Percentiles rank a stretch among this genome's conserved stretches.
Conservation (phyloP, 2,888 invertebrate species). For the Apotomis capreana region DNA sequence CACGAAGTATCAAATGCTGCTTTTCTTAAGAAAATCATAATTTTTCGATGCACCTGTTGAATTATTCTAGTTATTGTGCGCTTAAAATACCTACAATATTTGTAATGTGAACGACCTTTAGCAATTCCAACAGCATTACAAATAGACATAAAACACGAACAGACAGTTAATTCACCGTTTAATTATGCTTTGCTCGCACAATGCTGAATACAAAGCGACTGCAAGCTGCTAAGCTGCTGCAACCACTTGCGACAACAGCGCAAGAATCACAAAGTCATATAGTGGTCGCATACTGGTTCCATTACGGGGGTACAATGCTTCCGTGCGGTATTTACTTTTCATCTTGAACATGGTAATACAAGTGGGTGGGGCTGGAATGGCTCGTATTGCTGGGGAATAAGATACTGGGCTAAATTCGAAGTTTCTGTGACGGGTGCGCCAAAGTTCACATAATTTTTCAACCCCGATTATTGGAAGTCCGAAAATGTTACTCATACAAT, state of each 20-base stretch:
- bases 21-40: too few relatives aligned
- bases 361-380: not conserved
- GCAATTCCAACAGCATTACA: not conserved
- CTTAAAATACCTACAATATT: not conserved
- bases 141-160: not conserved
- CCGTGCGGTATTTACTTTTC: constrained; percentile 33
- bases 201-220: constrained; percentile 13
- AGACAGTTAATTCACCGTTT: constrained; percentile 25
- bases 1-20: not conserved
- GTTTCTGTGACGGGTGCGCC: too few relatives aligned
- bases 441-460: too few relatives aligned
- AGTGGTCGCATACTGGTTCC: constrained; percentile 24
- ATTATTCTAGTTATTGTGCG: too few relatives aligned
- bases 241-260: constrained; percentile 29
- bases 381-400: not conserved
- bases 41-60: too few relatives aligned
- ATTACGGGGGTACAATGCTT: constrained; percentile 16
- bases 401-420: too few relatives aligned
- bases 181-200: constrained; percentile 12
- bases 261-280: constrained; percentile 36
- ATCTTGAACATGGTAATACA: constrained; percentile 33
- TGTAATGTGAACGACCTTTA: not conserved
- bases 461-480: too few relatives aligned
- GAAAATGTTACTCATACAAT: too few relatives aligned
- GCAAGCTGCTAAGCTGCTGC: constrained; percentile 21